Conservation (phyloP, 1,140 invertebrate genomes). For the Drosophila virilis region DNA sequence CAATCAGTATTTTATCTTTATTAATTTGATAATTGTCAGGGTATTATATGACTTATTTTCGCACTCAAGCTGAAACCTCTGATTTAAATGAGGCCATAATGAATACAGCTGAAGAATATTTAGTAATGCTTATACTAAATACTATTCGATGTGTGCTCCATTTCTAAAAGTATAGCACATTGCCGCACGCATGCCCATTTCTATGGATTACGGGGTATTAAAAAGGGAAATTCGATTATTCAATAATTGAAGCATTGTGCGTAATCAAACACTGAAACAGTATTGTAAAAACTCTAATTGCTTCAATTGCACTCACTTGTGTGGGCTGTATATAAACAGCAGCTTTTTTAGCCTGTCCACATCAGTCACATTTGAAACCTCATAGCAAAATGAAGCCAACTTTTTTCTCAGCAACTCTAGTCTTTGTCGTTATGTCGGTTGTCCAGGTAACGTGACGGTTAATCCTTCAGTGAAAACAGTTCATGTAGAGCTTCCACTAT, state of each 20-base stretch:
- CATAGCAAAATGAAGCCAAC: constrained; percentile 56
- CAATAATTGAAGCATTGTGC: constrained; percentile 68
- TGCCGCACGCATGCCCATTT: not conserved
- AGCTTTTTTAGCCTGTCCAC: not conserved
- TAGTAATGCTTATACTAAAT: no score
- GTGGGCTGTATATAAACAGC: constrained; percentile 56
- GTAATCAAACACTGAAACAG: constrained; percentile 63
- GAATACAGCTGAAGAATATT: no score
- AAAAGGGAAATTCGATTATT: constrained; percentile 50
- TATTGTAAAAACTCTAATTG: constrained; percentile 69
- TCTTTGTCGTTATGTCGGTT: constrained; percentile 38
- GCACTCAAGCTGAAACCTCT: no score
- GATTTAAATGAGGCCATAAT: no score
- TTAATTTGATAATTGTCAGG: no score
- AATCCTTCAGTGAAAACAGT: not conserved
- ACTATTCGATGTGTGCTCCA: no score
- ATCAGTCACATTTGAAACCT: constrained; percentile 37
- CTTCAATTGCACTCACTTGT: constrained; percentile 56
- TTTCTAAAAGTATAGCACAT: not conserved
- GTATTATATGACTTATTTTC: no score
- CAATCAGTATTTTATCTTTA: no score
- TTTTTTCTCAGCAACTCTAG: constrained; percentile 44
- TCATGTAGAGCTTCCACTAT: not conserved
- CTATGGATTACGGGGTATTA: constrained; percentile 6
- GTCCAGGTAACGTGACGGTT: constrained; percentile 51